Percentiles rank a stretch among this genome's conserved stretches.
phyloP scores from a whole-genome alignment of 2,888 invertebrate species.

The Archaeoteleia sp. region DNA sequence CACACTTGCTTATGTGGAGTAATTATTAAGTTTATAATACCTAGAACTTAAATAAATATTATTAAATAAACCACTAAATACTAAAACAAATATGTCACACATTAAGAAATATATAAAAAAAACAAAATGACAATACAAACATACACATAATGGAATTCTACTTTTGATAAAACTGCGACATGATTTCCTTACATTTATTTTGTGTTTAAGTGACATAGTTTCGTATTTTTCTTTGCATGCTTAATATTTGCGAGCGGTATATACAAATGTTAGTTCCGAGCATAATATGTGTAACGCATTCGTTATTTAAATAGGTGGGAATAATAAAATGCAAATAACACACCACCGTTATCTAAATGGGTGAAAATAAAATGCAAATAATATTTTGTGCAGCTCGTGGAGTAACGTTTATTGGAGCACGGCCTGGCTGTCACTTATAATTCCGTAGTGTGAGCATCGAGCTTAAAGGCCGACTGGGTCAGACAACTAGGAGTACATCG shows the following conservation, averaged over 20 bases:
- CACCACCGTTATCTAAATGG: constrained; percentile 13
- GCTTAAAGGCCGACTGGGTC: constrained; percentile 29
- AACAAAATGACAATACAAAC: too few relatives aligned
- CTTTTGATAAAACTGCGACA: constrained; percentile 12
- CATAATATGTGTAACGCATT: constrained; percentile 14
- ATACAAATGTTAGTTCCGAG: constrained; percentile 6
- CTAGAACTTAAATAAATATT: too few relatives aligned
- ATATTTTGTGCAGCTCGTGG: constrained; percentile 23
- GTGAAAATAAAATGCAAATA: constrained; percentile 31
- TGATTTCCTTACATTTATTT: background rate
- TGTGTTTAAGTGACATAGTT: constrained; percentile 21
- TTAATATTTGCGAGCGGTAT: constrained; percentile 26
- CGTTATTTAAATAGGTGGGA: constrained; percentile 26
- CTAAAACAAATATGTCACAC: too few relatives aligned
- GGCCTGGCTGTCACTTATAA: constrained; percentile 30
- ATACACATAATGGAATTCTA: constrained; percentile 18
- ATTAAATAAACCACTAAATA: too few relatives aligned
- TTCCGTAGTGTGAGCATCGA: constrained; percentile 28
- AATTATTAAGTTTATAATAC: too few relatives aligned
- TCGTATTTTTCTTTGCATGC: constrained; percentile 12
- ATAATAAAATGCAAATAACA: constrained; percentile 31
- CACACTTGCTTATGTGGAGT: background rate
- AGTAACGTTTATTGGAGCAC: constrained; percentile 29
- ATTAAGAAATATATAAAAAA: too few relatives aligned
- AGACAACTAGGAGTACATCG: constrained; percentile 13